Conservation (phyloP, 2,113 vertebrate genomes). For the Myotis yumanensis region DNA sequence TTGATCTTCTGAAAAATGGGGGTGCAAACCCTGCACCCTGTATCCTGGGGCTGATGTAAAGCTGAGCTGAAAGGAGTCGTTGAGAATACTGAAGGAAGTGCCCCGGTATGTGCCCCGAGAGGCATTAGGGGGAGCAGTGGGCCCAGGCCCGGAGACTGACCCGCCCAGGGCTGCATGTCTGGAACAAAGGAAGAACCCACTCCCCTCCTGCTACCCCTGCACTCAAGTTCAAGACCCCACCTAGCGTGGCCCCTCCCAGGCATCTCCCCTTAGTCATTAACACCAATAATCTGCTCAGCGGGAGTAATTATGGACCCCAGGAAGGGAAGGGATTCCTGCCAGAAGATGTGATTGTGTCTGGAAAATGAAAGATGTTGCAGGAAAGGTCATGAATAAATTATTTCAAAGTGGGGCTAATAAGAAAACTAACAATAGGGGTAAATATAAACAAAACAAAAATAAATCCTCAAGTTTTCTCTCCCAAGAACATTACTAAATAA, state of each 20-base stretch:
- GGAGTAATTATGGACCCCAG: constrained; percentile 90
- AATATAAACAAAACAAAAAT: constrained; percentile 41
- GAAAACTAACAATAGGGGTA: neutral
- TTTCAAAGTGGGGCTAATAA: constrained; percentile 48
- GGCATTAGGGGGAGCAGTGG: neutral
- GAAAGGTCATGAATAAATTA: constrained; percentile 81
- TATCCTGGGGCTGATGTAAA: neutral
- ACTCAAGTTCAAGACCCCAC: neutral
- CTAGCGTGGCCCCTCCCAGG: constrained; percentile 70
- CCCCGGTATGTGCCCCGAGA: too few species aligned
- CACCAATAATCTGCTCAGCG: constrained; percentile 82
- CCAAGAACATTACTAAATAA: neutral
- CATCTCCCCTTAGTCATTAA: constrained; percentile 71
- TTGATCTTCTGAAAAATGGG: neutral
- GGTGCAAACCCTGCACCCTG: neutral
- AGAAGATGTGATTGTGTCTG: constrained; percentile 78
- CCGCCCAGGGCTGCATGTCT: neutral
- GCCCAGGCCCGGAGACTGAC: too few species aligned
- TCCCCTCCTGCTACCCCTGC: neutral
- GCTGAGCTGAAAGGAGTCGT: neutral
- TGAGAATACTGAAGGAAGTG: neutral
- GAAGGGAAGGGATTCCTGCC: constrained; percentile 82
- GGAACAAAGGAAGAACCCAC: neutral
- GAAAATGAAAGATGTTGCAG: constrained; percentile 72
- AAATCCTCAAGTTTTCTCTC: neutral